phyloP scores from a whole-genome alignment of 2,888 invertebrate species.

The Xestoiulus laeticollis region DNA sequence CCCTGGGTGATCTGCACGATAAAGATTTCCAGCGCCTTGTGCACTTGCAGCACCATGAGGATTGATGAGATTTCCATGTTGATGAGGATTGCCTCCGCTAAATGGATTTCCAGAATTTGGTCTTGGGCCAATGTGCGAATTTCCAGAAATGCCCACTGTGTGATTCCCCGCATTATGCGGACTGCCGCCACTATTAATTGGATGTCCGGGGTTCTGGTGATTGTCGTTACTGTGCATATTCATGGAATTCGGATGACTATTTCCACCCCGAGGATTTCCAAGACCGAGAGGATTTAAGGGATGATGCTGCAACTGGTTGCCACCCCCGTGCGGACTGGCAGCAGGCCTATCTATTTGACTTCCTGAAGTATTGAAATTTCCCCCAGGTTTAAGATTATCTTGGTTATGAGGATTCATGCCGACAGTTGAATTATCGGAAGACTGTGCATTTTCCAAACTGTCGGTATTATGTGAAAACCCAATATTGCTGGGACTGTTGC shows the following conservation, averaged over 20 bases:
- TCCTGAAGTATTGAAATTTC: conserved; percentile 38
- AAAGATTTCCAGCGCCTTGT: conserved; percentile 25
- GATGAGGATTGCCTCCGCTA: conserved; percentile 35
- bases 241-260: conserved; percentile 47
- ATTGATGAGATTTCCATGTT: conserved; percentile 23
- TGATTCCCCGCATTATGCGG: conserved; percentile 45
- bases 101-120: conserved; percentile 49
- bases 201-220: conserved; percentile 24
- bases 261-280: conserved; percentile 43
- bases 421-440: neutral
- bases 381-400: conserved; percentile 6
- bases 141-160: conserved; percentile 30
- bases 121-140: conserved; percentile 20
- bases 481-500: conserved; percentile 12
- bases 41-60: neutral
- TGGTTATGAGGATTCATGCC: conserved; percentile 2
- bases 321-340: neutral
- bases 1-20: neutral
- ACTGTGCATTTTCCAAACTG: neutral
- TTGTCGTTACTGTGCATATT: conserved; percentile 44
- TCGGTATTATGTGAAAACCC: conserved; percentile 21
- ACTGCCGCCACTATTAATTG: neutral
- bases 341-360: conserved; percentile 15
- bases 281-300: conserved; percentile 48
- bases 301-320: conserved; percentile 15